Percentiles rank a stretch among this genome's conserved stretches.
Conservation (phyloP, 2,888 invertebrate species). For the Lithosia quadra region DNA sequence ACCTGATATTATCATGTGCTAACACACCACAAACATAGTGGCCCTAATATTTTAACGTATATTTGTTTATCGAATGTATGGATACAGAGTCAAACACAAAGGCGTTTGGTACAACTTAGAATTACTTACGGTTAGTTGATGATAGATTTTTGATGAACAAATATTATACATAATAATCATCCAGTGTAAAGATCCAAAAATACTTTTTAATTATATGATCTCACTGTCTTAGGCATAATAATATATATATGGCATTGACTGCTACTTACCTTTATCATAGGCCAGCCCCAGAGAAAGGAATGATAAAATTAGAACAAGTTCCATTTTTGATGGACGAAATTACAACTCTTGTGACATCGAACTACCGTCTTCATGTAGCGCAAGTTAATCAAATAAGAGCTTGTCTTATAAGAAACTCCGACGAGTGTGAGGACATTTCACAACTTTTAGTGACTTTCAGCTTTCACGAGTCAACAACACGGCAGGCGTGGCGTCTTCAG, state of each 20-base stretch:
- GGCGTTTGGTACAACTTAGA: neutral
- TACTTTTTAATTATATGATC: neutral
- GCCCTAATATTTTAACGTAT: too few relatives aligned
- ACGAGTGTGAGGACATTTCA: constrained; percentile 16
- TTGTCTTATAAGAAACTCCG: constrained; percentile 6
- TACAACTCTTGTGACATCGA: constrained; percentile 33
- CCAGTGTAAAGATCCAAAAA: neutral
- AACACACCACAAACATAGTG: too few relatives aligned
- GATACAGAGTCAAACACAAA: neutral
- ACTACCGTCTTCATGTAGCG: constrained; percentile 14
- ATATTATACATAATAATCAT: neutral
- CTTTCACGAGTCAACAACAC: constrained; percentile 31
- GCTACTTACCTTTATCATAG: constrained; percentile 72
- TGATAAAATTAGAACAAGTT: constrained; percentile 69
- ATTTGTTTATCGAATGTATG: too few relatives aligned
- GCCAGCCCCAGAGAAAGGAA: constrained; percentile 63
- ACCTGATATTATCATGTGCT: too few relatives aligned
- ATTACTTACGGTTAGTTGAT: neutral
- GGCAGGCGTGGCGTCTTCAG: constrained; percentile 52
- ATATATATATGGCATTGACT: neutral
- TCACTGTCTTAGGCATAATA: neutral
- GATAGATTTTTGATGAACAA: neutral
- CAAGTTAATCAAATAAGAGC: constrained; percentile 18
- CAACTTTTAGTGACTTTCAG: constrained; percentile 23
- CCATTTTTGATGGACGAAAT: constrained; percentile 56